phyloP scores from a whole-genome alignment of 2,797 vertebrate genomes.

The Ibycter americanus region DNA sequence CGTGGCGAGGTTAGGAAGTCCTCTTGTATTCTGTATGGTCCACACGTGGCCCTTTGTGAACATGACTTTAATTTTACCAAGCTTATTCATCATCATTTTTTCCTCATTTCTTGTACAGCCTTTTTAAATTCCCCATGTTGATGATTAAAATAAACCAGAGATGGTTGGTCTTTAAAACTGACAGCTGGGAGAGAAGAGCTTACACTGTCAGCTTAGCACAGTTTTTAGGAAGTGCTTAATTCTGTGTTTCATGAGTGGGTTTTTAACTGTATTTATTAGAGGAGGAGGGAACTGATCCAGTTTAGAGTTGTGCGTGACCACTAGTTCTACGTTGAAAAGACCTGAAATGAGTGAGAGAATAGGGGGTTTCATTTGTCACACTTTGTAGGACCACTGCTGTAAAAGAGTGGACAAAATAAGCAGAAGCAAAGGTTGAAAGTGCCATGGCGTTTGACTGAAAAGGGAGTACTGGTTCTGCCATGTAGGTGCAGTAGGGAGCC shows the following conservation, averaged over 20 bases:
- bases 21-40: neutral
- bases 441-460: neutral
- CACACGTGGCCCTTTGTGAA: neutral
- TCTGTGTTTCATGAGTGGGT: neutral
- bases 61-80: neutral
- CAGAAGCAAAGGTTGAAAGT: neutral
- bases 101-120: neutral
- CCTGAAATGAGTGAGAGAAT: neutral
- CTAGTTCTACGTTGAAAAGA: neutral
- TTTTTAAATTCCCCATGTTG: neutral
- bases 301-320: neutral
- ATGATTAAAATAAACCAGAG: neutral
- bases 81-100: neutral
- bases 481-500: neutral
- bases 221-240: neutral
- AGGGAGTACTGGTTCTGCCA: neutral
- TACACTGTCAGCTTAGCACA: neutral
- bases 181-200: neutral
- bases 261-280: neutral
- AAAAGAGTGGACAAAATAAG: neutral
- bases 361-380: neutral
- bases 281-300: neutral
- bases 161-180: neutral
- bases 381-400: neutral
- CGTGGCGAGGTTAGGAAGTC: slow-evolving; percentile 87